Evolutionary conservation across 2,888 invertebrate species (phyloP).

Genomic region (Apamea anceps): DNA sequence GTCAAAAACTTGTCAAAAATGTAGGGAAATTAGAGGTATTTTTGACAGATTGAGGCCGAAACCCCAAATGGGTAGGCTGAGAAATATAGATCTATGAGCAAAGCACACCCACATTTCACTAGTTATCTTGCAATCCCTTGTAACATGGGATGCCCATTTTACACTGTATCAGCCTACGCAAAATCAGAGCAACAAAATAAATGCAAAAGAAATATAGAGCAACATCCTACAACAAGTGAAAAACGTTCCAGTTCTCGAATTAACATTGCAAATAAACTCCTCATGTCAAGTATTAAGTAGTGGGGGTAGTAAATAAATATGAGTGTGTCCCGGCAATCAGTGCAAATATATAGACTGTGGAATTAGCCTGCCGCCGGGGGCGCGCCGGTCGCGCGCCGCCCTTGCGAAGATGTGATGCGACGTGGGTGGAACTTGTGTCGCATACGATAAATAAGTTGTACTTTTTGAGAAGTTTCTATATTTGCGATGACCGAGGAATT

Average conservation of each 20-base stretch:
- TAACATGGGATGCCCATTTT: neutral
- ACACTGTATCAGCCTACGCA: neutral
- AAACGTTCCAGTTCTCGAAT: constrained; percentile 61
- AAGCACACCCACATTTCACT: neutral
- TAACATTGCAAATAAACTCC: constrained; percentile 73
- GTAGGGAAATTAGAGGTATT: too few species aligned
- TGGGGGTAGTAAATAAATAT: constrained; percentile 80
- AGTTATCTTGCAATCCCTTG: neutral
- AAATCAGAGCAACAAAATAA: constrained; percentile 30
- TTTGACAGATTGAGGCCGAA: too few species aligned
- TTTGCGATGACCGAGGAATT: neutral
- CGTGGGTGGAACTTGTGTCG: constrained; percentile 60
- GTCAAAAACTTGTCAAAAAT: too few species aligned
- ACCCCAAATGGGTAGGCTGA: neutral
- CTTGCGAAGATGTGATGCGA: constrained; percentile 45
- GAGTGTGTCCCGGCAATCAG: constrained; percentile 82
- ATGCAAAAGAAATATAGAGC: constrained; percentile 26
- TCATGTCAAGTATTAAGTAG: constrained; percentile 73
- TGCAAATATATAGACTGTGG: constrained; percentile 86
- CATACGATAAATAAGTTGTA: constrained; percentile 14
- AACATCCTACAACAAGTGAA: constrained; percentile 51
- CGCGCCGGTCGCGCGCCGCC: constrained; percentile 51
- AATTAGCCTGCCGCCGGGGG: constrained; percentile 82
- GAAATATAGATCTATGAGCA: neutral
- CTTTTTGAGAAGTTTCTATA: constrained; percentile 32